phyloP scores from a whole-genome alignment of 30 jellyfish, hydroid and myxozoan species.

The Chironex yamaguchii region DNA sequence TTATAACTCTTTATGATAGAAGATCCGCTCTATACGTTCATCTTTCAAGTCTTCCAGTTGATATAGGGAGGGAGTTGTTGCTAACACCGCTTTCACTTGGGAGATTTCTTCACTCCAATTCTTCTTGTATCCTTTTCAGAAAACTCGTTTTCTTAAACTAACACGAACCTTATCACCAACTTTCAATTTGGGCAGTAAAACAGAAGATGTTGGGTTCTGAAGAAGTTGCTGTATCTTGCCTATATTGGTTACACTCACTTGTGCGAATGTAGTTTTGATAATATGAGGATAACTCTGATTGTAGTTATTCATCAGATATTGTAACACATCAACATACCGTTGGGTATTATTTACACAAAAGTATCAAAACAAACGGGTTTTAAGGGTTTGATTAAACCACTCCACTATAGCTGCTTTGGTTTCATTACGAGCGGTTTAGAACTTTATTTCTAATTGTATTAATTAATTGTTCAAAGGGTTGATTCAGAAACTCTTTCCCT shows the following conservation, averaged over 20 bases:
- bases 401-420: conserved; percentile 58
- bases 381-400: conserved; percentile 44
- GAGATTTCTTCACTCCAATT: conserved; percentile 51
- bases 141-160: conserved; percentile 18
- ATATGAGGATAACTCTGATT: conserved; percentile 39
- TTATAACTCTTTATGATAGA: too few species aligned
- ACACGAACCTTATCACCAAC: conserved; percentile 51
- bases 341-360: conserved; percentile 1
- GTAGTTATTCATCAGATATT: conserved; percentile 24
- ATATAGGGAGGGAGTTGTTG: too few species aligned
- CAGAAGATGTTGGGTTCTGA: not conserved
- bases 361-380: conserved; percentile 29
- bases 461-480: conserved; percentile 5
- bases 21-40: too few species aligned
- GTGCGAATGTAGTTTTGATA: conserved; percentile 26
- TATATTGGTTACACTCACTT: conserved; percentile 1
- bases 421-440: conserved; percentile 16
- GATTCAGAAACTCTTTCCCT: conserved; percentile 40
- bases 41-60: too few species aligned
- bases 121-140: conserved; percentile 40
- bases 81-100: not conserved
- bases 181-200: too few species aligned
- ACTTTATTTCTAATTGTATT: not conserved
- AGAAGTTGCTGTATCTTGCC: not conserved
- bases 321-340: conserved; percentile 22